Percentiles rank a stretch among this genome's conserved stretches.
Conservation (phyloP, 2,888 invertebrate species). For the Harpalus rubripes region DNA sequence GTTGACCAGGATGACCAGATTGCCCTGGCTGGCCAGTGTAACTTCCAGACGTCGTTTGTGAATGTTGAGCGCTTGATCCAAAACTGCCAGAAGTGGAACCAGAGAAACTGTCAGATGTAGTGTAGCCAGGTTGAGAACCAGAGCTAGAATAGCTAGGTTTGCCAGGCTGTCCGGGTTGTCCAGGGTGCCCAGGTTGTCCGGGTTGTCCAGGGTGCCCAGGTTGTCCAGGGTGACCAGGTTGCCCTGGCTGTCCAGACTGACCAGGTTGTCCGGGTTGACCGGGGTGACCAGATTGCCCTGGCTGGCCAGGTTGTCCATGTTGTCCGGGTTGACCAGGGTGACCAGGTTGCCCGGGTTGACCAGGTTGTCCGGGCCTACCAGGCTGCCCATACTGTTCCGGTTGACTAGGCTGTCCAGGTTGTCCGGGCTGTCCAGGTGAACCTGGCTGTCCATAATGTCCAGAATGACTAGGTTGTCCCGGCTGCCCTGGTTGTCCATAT, state of each 20-base stretch:
- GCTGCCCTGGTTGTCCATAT: slow-evolving; percentile 2
- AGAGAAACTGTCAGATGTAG: slow-evolving; percentile 36
- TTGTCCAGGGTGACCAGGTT: not conserved
- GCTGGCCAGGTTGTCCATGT: not conserved
- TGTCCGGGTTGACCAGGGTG: slow-evolving; percentile 23
- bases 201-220: slow-evolving; percentile 24
- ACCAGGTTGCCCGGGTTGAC: slow-evolving; percentile 1
- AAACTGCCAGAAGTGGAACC: slow-evolving; percentile 30
- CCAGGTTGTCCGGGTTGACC: not conserved
- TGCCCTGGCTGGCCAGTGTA: slow-evolving; percentile 33
- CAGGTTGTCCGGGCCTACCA: slow-evolving; percentile 21
- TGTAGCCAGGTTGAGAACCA: slow-evolving; percentile 31
- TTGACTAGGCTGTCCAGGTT: slow-evolving; percentile 11
- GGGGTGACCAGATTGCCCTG: not conserved
- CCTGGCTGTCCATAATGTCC: not conserved
- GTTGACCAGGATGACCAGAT: slow-evolving; percentile 29
- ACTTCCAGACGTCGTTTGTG: slow-evolving; percentile 18
- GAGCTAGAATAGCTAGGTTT: slow-evolving; percentile 4
- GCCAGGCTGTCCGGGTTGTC: slow-evolving; percentile 18
- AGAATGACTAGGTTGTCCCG: slow-evolving; percentile 12
- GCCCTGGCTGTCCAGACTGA: slow-evolving; percentile 25
- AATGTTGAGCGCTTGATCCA: slow-evolving; percentile 38
- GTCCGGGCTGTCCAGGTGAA: not conserved
- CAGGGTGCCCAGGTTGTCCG: slow-evolving; percentile 17
- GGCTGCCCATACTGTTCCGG: not conserved